Evolutionary conservation across 2,113 vertebrate species (phyloP), one percentile per base, ranked within the genome.

Genomic region (Podiceps cristatus): DNA sequence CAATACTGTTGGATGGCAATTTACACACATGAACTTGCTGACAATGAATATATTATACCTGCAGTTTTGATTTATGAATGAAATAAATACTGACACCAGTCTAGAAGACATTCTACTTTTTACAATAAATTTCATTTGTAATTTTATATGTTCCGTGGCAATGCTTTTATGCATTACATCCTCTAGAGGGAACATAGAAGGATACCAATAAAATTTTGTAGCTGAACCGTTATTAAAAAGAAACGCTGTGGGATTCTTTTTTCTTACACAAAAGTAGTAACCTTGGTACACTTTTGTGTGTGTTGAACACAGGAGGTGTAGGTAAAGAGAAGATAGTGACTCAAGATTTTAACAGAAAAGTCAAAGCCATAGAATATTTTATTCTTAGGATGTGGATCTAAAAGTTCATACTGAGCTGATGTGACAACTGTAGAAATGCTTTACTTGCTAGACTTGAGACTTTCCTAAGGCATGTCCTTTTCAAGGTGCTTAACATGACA

Each of bases 221-320:
- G 99, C 98, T 99, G 98, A 99, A 99, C 99, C 99, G 99, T 99
- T 99, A 99, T 99, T 99, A 99, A 99, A 99, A 98, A 99, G 98
- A 98, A 97, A 98, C 86, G 97, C 97, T 98, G 97, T 98, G 98
- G 98, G 97, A 98, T 98, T 98, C 92, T 93, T 98, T 96, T 96
- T 90, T 86, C 77, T 95, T 94, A 56, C 96, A 94, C 90, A 95
- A 98, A 98, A 98, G 96, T 97, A 96, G 85, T 93, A 97, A 96
- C 81, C 35, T 86, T 94, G 78, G 93, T 90, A 92, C 27, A 52
- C 92, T 95, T 95, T 96, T 97, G 82, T 95, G 96, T 95, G 62
- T 77, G 55, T 28, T 47, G 45, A 66, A n/a, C 45, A 52, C 67
- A 71, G 72, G 56, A 90, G 37, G 14, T 84, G 58, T 37, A 88